These are phyloP conservation scores for Calephelis perditalis DNA, from an alignment of 2,888 invertebrate species.

Conservation along the genomic window DNA sequence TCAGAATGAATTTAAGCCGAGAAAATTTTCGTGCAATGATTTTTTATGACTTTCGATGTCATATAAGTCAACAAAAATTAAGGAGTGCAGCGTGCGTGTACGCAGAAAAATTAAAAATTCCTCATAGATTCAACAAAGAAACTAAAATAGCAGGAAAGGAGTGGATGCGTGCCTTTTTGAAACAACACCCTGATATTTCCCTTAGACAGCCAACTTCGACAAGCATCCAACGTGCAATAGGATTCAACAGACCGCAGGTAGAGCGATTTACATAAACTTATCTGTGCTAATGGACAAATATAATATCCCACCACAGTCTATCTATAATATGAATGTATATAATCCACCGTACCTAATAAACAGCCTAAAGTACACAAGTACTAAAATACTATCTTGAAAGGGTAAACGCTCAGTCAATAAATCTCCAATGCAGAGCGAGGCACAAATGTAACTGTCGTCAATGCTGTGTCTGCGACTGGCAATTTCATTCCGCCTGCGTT, in stretches of 20 bases:
- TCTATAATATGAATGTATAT: too few relatives aligned
- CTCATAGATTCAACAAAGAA: conserved; percentile 22
- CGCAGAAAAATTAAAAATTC: conserved; percentile 23
- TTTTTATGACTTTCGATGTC: too few relatives aligned
- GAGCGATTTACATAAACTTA: conserved; percentile 21
- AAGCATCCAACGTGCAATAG: conserved; percentile 24
- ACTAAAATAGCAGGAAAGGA: conserved; percentile 27
- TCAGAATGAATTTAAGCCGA: too few relatives aligned
- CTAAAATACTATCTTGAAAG: background rate
- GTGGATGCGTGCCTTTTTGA: conserved; percentile 29
- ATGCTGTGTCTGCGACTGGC: conserved; percentile 31
- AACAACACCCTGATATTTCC: conserved; percentile 23
- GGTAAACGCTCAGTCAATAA: background rate
- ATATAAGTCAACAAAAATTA: too few relatives aligned
- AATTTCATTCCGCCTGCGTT: conserved; percentile 37
- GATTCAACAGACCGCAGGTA: conserved; percentile 25
- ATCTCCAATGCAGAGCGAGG: conserved; percentile 22
- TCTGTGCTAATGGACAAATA: conserved; percentile 21
- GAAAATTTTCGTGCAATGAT: too few relatives aligned
- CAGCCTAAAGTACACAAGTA: background rate
- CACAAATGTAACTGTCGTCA: conserved; percentile 28
- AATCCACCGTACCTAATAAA: conserved; percentile 1
- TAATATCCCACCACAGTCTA: too few relatives aligned
- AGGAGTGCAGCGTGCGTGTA: background rate
- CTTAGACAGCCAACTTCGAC: conserved; percentile 28